Percentiles rank a stretch among this genome's conserved stretches.
Evolutionary conservation across 2,113 vertebrate genomes (phyloP).

Genomic region (Erythrolamprus reginae): DNA sequence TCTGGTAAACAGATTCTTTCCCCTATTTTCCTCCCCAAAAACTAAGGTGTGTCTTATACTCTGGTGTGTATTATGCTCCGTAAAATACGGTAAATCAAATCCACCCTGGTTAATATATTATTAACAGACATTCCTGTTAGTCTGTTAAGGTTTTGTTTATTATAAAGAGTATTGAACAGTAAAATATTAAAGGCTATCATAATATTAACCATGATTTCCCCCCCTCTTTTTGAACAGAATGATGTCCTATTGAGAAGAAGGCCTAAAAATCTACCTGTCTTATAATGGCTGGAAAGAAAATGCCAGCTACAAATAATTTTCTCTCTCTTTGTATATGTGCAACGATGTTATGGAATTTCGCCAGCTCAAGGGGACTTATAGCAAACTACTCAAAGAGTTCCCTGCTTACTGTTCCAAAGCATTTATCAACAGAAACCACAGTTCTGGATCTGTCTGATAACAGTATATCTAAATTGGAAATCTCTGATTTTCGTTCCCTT

Average conservation of each 20-base stretch:
- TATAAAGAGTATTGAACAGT: neutral
- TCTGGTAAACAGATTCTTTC: too few relatives aligned
- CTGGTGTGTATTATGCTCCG: too few relatives aligned
- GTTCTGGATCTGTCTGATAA: slow-evolving; percentile 80
- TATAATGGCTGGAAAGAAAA: slow-evolving; percentile 31
- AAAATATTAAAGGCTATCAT: neutral
- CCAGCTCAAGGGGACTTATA: slow-evolving; percentile 42
- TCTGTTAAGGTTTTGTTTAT: neutral
- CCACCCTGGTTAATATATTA: neutral
- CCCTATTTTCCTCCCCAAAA: too few relatives aligned
- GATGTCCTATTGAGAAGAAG: slow-evolving; percentile 1
- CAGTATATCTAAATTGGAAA: slow-evolving; percentile 65
- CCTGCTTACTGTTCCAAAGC: slow-evolving; percentile 59
- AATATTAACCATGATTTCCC: neutral
- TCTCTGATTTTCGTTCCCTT: slow-evolving; percentile 64
- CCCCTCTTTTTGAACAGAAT: neutral
- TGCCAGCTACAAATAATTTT: neutral
- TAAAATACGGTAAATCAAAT: too few relatives aligned
- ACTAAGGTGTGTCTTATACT: too few relatives aligned
- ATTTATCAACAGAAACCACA: slow-evolving; percentile 42
- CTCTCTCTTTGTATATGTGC: slow-evolving; percentile 28
- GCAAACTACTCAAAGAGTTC: slow-evolving; percentile 57
- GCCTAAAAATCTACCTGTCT: slow-evolving; percentile 25
- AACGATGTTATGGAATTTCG: slow-evolving; percentile 30
- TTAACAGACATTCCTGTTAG: neutral